A percentile compares a stretch with the other conserved stretches of the same genome.
Evolutionary conservation across 1,140 invertebrate species (phyloP).

Genomic region (Popillia japonica): DNA sequence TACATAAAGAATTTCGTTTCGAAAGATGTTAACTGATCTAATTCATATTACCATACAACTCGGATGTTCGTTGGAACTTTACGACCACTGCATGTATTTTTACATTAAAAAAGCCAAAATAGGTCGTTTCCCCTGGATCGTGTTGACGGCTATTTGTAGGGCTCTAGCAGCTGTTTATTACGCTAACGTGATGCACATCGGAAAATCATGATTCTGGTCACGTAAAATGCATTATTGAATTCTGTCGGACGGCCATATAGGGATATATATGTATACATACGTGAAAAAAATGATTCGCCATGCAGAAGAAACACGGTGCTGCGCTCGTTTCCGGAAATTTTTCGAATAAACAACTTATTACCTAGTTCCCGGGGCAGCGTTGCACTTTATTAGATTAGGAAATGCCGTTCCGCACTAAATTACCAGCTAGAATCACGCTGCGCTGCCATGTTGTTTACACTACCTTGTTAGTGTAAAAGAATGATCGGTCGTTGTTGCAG

Average conservation of each 20-base stretch:
- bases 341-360: constrained; percentile 11
- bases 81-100: no score
- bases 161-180: neutral
- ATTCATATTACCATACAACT: no score
- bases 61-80: no score
- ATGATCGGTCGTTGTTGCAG: no score
- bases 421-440: neutral
- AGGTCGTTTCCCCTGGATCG: no score
- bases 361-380: neutral
- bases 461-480: no score
- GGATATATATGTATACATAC: neutral
- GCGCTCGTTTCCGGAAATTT: neutral
- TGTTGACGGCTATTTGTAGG: no score
- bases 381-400: constrained; percentile 14
- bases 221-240: constrained; percentile 11
- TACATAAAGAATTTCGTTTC: no score
- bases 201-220: neutral
- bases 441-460: no score
- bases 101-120: no score
- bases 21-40: no score
- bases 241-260: neutral
- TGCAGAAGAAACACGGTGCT: neutral
- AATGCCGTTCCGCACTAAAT: neutral
- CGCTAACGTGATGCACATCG: neutral
- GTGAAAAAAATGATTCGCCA: neutral